Percentiles rank a stretch among this genome's conserved stretches.
Evolutionary conservation across 2,113 vertebrate species (phyloP).

Genomic region (Platysternon megacephalum): DNA sequence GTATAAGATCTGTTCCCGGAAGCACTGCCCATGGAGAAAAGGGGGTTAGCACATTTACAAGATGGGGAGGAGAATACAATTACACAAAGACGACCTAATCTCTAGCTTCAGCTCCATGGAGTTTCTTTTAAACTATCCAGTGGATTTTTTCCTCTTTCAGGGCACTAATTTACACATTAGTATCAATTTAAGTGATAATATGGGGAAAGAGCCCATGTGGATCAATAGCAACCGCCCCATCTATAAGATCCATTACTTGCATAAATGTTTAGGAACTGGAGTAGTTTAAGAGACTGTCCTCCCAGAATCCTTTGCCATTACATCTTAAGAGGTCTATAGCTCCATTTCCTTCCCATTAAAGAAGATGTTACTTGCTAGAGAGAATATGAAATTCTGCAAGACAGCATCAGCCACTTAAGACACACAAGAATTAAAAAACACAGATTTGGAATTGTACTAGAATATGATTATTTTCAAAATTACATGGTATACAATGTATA

Average conservation of each 20-base stretch:
- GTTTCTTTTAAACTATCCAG: too few species aligned
- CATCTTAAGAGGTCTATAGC: background rate
- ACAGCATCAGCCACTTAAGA: background rate
- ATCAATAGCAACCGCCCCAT: background rate
- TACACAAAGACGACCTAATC: background rate
- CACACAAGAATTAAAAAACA: background rate
- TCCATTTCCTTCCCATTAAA: background rate
- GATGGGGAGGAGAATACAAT: background rate
- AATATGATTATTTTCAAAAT: background rate
- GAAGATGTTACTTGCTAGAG: background rate
- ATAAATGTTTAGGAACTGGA: background rate
- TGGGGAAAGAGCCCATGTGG: fast-evolving
- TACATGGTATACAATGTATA: background rate
- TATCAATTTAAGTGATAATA: fast-evolving
- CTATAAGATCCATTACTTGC: background rate
- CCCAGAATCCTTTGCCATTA: background rate
- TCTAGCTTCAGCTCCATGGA: background rate
- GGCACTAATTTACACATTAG: fast-evolving
- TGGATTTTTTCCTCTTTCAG: background rate
- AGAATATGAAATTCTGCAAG: background rate
- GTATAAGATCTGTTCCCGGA: background rate
- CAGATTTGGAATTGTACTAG: background rate
- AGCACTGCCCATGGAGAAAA: too few species aligned
- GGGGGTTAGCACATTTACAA: background rate
- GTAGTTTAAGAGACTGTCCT: background rate